A percentile compares a stretch with the other conserved stretches of the same genome.
phyloP scores from a whole-genome alignment of 2,797 vertebrate species.

The Betta splendens region DNA sequence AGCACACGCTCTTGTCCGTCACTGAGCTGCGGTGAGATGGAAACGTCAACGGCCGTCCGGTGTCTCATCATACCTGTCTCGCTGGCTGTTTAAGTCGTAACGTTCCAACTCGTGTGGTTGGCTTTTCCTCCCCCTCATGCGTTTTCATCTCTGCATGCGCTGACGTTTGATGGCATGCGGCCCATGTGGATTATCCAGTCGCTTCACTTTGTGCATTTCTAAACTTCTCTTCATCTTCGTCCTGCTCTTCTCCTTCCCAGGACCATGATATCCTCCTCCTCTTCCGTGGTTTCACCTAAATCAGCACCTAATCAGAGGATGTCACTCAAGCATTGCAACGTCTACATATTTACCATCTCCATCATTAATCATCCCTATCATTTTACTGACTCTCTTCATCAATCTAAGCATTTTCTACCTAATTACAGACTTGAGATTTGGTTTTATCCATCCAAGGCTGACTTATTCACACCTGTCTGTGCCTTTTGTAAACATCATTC shows the following conservation, averaged over 20 bases:
- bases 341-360: constrained; percentile 6
- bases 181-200: constrained; percentile 29
- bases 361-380: constrained; percentile 6
- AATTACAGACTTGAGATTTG: constrained; percentile 14
- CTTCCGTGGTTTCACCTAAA: constrained; percentile 86
- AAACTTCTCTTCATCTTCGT: constrained; percentile 56
- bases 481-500: constrained; percentile 18
- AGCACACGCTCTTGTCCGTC: constrained; percentile 45
- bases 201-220: constrained; percentile 36
- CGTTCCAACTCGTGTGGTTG: constrained; percentile 10
- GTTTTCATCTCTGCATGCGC: constrained; percentile 48
- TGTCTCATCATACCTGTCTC: constrained; percentile 16
- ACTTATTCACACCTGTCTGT: constrained; percentile 4
- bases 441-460: constrained; percentile 9
- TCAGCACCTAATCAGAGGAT: constrained; percentile 59
- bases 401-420: background rate
- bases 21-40: constrained; percentile 33
- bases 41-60: constrained; percentile 30
- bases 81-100: constrained; percentile 2
- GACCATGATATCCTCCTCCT: constrained; percentile 81
- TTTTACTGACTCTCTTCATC: constrained; percentile 14
- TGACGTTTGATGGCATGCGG: constrained; percentile 54
- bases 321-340: constrained; percentile 16
- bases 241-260: constrained; percentile 77
- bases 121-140: background rate